Conservation (phyloP, 2,888 invertebrate species). For the Drosophila tripunctata region DNA sequence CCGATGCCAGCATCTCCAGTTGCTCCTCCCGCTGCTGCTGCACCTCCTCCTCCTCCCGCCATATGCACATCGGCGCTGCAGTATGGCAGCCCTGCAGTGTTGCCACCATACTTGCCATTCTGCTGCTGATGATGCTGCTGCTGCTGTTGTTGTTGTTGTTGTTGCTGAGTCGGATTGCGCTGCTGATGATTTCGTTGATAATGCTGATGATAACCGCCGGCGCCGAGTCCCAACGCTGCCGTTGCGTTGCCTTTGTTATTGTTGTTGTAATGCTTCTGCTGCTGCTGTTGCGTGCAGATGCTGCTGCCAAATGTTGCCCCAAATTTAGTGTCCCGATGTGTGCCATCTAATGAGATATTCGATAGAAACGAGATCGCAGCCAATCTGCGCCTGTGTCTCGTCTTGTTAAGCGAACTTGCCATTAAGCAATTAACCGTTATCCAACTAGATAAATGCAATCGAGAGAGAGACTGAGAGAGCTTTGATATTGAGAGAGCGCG, state of each 20-base stretch:
- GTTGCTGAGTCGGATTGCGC: conserved; percentile 55
- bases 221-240: conserved; percentile 73
- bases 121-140: conserved; percentile 60
- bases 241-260: conserved; percentile 59
- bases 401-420: conserved; percentile 85
- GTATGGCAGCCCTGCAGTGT: conserved; percentile 44
- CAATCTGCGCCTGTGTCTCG: conserved; percentile 92
- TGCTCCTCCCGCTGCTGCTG: too few relatives aligned
- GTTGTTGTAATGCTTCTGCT: conserved; percentile 51
- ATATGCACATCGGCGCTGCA: conserved; percentile 72
- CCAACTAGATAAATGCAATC: conserved; percentile 48
- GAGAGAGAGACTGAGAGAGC: conserved; percentile 14
- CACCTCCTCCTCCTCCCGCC: conserved; percentile 16
- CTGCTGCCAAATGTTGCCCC: conserved; percentile 84
- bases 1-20: conserved; percentile 53
- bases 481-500: conserved; percentile 2
- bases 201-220: conserved; percentile 75
- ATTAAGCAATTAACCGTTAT: conserved; percentile 82
- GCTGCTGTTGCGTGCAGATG: conserved; percentile 75
- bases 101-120: conserved; percentile 69
- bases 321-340: conserved; percentile 90
- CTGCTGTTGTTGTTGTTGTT: conserved; percentile 47
- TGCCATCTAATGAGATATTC: conserved; percentile 97
- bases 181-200: conserved; percentile 65
- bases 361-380: conserved; percentile 97